Evolutionary conservation across 2,113 vertebrate species (phyloP), one percentile per base, ranked within the genome.

Genomic region (Lates calcarifer): DNA sequence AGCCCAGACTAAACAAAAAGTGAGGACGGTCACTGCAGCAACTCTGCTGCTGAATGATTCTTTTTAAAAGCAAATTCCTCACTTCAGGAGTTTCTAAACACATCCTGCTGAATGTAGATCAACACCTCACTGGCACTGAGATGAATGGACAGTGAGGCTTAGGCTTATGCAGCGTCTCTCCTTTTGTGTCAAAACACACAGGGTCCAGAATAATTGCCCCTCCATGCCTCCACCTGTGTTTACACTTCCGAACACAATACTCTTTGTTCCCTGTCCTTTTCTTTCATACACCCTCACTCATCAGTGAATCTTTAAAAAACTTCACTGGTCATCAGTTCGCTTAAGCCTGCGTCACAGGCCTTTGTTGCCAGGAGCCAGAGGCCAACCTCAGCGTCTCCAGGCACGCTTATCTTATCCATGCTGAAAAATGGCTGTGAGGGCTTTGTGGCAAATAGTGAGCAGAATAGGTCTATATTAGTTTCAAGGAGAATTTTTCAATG

Each of bases 111-210:
- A 70, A 28, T 5, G 57, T 28, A 26, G 67, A 69, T 13, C 60
- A 18, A 65, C 76, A 68, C 74, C 81, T 43, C 14, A 33, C 68
- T 74, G 69, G 77, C 77, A 73, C 60, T 26, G 17, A 86, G 81
- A 85, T n/a, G 0, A 87, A 90, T 74, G 55, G 53, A 79, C 51
- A 17, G 49, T 13, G 14, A 26, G 71, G 72, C 31, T 62, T 66
- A 67, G 69, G 61, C 60, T 79, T 31, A 73, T 69, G 67, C 79
- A 72, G 60, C 84, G 65, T 63, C 75, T 85, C 60, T 86, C 35
- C 70, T 67, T 74, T 77, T 73, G 63, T 86, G 84, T 90, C 81
- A 71, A 70, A 89, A 84, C 80, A 83, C 64, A 72, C 58, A 72
- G 57, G 35, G 68, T 66, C 20, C 56, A 76, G 65, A 79, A 41